A percentile compares a stretch with the other conserved stretches of the same genome.
phyloP scores from a whole-genome alignment of 1,140 invertebrate species.

The Microplitis mediator region DNA sequence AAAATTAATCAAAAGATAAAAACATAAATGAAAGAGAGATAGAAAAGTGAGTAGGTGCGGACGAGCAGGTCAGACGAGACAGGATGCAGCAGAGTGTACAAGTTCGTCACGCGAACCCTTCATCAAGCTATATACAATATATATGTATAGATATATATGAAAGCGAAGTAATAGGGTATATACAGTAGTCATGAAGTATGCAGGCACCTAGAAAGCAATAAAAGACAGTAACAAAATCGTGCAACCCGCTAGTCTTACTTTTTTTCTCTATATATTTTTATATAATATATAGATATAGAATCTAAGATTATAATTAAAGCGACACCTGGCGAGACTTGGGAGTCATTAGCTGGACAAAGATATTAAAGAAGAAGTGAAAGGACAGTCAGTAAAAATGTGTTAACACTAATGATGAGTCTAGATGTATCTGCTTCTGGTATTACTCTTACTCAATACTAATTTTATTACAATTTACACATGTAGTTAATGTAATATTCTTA shows the following conservation, averaged over 20 bases:
- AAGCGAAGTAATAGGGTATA: background rate
- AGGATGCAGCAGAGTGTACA: conserved; percentile 52
- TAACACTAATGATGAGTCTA: conserved; percentile 12
- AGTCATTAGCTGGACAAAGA: conserved; percentile 51
- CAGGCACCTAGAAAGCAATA: conserved; percentile 4
- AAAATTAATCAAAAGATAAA: background rate
- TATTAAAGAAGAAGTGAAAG: too few species aligned
- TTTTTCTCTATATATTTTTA: too few species aligned
- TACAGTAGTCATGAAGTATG: conserved; percentile 10
- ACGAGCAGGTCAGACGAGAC: conserved; percentile 55
- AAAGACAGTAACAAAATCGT: conserved; percentile 20
- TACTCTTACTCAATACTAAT: background rate
- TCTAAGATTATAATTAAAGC: conserved; percentile 47
- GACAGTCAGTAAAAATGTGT: conserved; percentile 41
- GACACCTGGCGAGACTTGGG: conserved; percentile 46
- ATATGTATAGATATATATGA: conserved; percentile 40
- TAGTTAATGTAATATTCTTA: too few species aligned
- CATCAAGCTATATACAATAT: conserved; percentile 47
- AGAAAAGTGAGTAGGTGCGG: conserved; percentile 46
- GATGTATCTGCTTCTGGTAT: conserved; percentile 16
- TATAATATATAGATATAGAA: conserved; percentile 29
- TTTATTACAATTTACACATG: too few species aligned
- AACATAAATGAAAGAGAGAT: background rate
- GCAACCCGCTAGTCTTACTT: background rate
- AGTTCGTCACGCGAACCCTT: conserved; percentile 59